Evolutionary conservation across 64 coral and sea anemone genomes (phyloP).

Genomic region (Dendrophyllia cribrosa): DNA sequence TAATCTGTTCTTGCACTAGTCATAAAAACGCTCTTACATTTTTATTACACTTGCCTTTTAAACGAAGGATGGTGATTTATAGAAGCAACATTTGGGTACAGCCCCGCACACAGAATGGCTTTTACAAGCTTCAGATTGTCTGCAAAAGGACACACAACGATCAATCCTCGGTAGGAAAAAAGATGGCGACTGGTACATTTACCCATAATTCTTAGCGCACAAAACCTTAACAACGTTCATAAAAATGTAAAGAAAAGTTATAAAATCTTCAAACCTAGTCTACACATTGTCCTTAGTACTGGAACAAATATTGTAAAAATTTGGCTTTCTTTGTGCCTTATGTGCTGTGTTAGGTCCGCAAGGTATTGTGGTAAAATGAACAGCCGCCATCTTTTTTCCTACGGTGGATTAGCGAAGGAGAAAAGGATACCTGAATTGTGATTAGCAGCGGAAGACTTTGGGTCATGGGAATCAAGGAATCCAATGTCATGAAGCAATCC

Average conservation of each 20-base stretch:
- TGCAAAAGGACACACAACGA: slow-evolving; percentile 16
- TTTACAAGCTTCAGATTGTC: slow-evolving; percentile 92
- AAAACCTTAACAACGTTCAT: too few relatives aligned
- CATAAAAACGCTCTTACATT: not conserved
- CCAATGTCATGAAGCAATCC: slow-evolving; percentile 82
- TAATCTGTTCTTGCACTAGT: too few relatives aligned
- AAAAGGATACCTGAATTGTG: slow-evolving; percentile 73
- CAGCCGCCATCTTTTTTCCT: too few relatives aligned
- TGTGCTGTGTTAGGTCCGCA: too few relatives aligned
- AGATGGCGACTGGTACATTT: too few relatives aligned
- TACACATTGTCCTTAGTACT: too few relatives aligned
- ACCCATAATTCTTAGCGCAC: too few relatives aligned
- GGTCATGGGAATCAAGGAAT: slow-evolving; percentile 75
- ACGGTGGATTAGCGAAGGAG: not conserved
- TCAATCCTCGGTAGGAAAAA: not conserved
- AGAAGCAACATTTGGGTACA: slow-evolving; percentile 93
- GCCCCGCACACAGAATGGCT: slow-evolving; percentile 89
- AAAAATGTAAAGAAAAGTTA: too few relatives aligned
- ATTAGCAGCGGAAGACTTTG: slow-evolving; percentile 76
- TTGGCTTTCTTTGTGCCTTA: too few relatives aligned
- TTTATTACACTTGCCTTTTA: slow-evolving; percentile 43
- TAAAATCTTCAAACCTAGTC: too few relatives aligned
- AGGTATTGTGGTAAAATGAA: too few relatives aligned
- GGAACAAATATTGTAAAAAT: too few relatives aligned
- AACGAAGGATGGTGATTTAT: slow-evolving; percentile 57